Evolutionary conservation across 2,797 vertebrate genomes (phyloP).

Genomic region (Phrynocephalus guinanensis): DNA sequence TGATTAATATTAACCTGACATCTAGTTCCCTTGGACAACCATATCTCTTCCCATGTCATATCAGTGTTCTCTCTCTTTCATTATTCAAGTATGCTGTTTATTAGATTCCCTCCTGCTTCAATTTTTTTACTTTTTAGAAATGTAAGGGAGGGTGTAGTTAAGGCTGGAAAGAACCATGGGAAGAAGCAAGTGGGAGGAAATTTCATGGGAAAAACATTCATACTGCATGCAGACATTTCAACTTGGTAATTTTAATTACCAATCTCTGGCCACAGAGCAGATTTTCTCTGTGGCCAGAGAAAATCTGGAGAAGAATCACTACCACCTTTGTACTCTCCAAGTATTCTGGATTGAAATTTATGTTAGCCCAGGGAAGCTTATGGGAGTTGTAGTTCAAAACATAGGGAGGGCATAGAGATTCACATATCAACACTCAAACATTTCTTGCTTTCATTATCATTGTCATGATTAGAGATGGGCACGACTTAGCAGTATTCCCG

Average conservation of each 20-base stretch:
- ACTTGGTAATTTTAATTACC: not conserved
- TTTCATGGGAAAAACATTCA: too few species aligned
- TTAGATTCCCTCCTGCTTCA: too few species aligned
- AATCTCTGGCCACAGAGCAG: not conserved
- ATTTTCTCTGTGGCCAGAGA: not conserved
- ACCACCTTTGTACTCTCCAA: too few species aligned
- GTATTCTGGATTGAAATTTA: too few species aligned
- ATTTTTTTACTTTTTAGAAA: not conserved
- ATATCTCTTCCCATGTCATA: not conserved
- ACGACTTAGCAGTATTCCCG: too few species aligned
- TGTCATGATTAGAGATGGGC: too few species aligned
- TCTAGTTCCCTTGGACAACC: not conserved
- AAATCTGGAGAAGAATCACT: not conserved
- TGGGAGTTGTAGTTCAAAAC: not conserved
- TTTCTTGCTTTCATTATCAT: too few species aligned
- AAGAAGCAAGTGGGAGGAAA: not conserved
- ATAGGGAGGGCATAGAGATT: not conserved
- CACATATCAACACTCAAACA: not conserved
- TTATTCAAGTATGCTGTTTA: too few species aligned
- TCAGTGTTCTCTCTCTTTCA: not conserved
- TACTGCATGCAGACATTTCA: not conserved
- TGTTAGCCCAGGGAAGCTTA: not conserved
- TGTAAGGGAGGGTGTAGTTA: not conserved
- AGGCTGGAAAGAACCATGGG: not conserved
- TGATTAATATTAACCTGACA: not conserved